Conservation (phyloP, 2,113 vertebrate species). For the Equus przewalskii region DNA sequence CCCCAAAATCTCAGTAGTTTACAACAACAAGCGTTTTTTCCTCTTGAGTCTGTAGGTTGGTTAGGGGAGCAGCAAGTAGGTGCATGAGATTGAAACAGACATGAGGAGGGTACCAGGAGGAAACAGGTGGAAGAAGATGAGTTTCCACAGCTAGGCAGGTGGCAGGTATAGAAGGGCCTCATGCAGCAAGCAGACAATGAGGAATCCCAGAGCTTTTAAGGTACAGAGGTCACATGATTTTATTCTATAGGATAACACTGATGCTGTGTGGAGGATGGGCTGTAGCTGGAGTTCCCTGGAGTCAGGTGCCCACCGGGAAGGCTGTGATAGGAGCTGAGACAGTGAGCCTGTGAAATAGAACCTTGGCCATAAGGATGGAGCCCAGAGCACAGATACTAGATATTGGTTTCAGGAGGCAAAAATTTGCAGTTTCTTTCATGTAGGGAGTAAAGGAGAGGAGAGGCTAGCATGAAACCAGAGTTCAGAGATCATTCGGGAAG, state of each 20-base stretch:
- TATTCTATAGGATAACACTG: background rate
- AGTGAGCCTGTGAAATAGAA: background rate
- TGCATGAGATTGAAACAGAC: background rate
- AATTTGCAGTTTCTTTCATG: background rate
- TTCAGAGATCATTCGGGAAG: background rate
- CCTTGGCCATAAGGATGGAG: background rate
- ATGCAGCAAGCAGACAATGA: background rate
- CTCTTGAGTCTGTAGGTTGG: background rate
- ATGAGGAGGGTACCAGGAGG: background rate
- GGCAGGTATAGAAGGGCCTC: background rate
- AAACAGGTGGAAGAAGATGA: background rate
- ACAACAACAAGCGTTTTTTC: background rate
- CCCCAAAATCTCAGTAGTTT: slow-evolving; percentile 23
- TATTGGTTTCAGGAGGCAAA: background rate
- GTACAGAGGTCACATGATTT: slow-evolving; percentile 10
- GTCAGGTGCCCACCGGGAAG: background rate
- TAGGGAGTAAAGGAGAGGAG: background rate
- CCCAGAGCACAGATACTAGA: background rate
- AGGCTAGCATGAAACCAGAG: background rate
- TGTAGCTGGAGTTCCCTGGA: background rate
- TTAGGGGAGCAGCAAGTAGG: background rate
- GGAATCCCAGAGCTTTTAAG: slow-evolving; percentile 4
- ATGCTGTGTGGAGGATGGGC: background rate
- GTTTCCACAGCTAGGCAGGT: background rate
- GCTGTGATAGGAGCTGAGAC: background rate